Evolutionary conservation across 2,113 vertebrate genomes (phyloP).

Genomic region (Stigmatopora argus): DNA sequence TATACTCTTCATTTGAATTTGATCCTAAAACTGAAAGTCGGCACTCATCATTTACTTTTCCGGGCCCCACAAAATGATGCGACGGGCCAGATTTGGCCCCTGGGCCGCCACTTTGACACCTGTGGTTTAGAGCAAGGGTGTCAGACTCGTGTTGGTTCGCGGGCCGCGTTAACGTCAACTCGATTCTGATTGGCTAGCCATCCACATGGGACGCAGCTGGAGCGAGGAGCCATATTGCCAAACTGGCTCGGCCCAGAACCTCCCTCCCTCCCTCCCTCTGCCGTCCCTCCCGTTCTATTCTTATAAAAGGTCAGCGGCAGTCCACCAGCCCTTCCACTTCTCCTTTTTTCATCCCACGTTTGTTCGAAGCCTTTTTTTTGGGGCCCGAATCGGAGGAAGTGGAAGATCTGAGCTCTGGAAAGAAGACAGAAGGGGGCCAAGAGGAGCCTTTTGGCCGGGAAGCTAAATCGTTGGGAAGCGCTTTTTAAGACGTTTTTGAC

Average conservation of each 20-base stretch:
- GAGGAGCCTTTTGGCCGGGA: constrained; percentile 42
- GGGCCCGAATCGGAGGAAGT: background rate
- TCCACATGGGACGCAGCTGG: constrained; percentile 51
- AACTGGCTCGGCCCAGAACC: constrained; percentile 9
- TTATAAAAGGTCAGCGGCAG: constrained; percentile 61
- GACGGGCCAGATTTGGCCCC: no score
- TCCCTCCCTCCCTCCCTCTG: constrained; percentile 15
- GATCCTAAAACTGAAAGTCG: no score
- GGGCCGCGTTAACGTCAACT: no score
- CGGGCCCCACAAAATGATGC: no score
- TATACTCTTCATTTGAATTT: no score
- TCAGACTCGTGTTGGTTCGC: no score
- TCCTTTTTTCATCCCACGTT: constrained; percentile 24
- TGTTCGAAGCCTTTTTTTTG: constrained; percentile 34
- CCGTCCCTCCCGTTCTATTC: constrained; percentile 44
- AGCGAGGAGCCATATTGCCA: constrained; percentile 57
- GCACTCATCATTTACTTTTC: no score
- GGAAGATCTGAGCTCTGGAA: background rate
- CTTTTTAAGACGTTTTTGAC: constrained; percentile 36
- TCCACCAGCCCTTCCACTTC: constrained; percentile 36
- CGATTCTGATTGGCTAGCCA: constrained; percentile 3
- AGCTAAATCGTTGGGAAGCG: constrained; percentile 55
- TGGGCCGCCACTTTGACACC: no score
- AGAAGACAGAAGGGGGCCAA: background rate
- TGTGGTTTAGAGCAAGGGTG: no score